Base-by-base conservation (phyloP, 2,113 vertebrate species). In the Cheirogaleus medius region DNA sequence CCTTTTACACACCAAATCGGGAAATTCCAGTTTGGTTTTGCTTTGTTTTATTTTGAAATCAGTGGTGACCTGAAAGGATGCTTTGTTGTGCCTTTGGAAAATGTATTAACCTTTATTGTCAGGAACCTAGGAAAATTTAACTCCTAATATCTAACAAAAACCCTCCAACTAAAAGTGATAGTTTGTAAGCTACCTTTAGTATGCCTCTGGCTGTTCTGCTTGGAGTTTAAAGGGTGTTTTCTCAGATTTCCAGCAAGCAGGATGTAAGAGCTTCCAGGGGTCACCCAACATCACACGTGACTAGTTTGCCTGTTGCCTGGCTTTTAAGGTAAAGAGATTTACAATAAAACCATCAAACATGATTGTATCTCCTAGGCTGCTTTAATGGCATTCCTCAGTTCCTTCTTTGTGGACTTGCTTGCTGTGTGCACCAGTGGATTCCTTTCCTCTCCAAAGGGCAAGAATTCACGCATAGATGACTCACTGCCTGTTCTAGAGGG, bases 1-100 rank as follows among this genome's bases (percentile, higher is more conserved):
- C 99, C 98, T 99, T 99, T 99, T 98, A 98, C 98, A 98, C 98
- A 97, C 97, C 98, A 98, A 98, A 98, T 98, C 93, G 97, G 98
- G 98, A 98, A 98, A 98, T 98, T 97, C 97, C 98, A 98, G 92
- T 90, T 92, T 56, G 95, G 86, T 98, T 88, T 95, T 54, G 56
- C 74, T 90, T 82, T 83, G 42, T 91, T 91, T 93, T 47, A 54
- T 93, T 94, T 95, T 77, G 15, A 97, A 97, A 97, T 97, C 89
- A 81, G 92, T 76, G 98, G 85, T 98, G 98, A 98, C 96, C 98
- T 97, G 98, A 99, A 99, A 98, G 98, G 98, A 99, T 99, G 98
- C 97, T 92, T 98, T 95, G 71, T 98, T 98, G 97, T 98, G 98
- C 98, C 98, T 97, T 98, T 98, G 82, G 91, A 97, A 97, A 97